phyloP scores from a whole-genome alignment of 2,888 invertebrate genomes.

The Thyatira batis region DNA sequence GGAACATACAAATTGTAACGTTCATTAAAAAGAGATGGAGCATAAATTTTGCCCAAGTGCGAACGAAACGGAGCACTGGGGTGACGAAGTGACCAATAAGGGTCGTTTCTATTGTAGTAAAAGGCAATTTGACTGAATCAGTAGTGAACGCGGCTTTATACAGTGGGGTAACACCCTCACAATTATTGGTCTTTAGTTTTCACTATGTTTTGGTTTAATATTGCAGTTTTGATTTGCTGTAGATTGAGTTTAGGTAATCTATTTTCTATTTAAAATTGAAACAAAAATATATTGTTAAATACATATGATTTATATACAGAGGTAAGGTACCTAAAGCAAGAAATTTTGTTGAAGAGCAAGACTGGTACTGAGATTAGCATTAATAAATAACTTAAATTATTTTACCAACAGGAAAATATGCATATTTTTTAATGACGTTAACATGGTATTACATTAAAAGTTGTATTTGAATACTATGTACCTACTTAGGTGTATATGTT shows the following conservation, averaged over 20 bases:
- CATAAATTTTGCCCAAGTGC: conserved; percentile 14
- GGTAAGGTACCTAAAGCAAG: too few species aligned
- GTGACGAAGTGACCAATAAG: conserved; percentile 39
- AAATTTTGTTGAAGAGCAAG: too few species aligned
- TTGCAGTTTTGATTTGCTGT: conserved; percentile 23
- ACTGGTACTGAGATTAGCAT: too few species aligned
- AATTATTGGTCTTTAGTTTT: conserved; percentile 19
- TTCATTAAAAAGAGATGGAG: conserved; percentile 20
- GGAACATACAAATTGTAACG: conserved; percentile 19
- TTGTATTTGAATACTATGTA: too few species aligned
- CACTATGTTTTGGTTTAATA: conserved; percentile 14
- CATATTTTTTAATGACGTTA: too few species aligned
- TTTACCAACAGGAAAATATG: too few species aligned
- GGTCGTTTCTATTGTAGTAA: conserved; percentile 36
- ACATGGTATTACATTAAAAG: too few species aligned
- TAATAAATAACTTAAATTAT: too few species aligned
- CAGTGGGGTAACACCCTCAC: conserved; percentile 23
- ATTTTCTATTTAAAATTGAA: neutral
- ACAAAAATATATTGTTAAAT: too few species aligned
- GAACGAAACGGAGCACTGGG: conserved; percentile 24
- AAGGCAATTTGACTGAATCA: conserved; percentile 46
- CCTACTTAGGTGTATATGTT: too few species aligned
- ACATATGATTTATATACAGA: too few species aligned
- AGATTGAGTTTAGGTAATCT: neutral
- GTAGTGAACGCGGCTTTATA: conserved; percentile 36